Base-by-base conservation (phyloP, 2,113 vertebrate species). In the Semnornis frantzii region DNA sequence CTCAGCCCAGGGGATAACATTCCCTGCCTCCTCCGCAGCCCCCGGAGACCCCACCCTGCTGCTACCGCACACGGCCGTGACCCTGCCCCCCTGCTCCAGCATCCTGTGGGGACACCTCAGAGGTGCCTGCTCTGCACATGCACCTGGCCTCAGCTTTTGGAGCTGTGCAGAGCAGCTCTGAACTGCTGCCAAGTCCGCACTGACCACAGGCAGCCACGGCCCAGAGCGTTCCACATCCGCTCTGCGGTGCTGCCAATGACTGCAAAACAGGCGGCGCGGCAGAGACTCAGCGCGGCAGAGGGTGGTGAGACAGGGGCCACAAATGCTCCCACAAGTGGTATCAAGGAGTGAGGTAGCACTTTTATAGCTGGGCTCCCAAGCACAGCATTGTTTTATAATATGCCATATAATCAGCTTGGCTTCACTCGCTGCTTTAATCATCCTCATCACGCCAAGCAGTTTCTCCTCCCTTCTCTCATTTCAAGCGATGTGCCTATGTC, bases 381-480 rank as follows among this genome's bases (percentile, higher is more conserved):
- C 59, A 83, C 87, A 71, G 85, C 24, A 82, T 79, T 94, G 93
- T 86, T 95, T 92, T 84, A 87, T 82, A 93, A 94, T 70, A 64
- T 15, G 21, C 71, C 63, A 90, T 54, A 89, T 71, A 88, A 95
- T 89, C 86, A 82, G 72, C 77, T 85, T 89, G 92, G 85, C 73
- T 93, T 94, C 96, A 77, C 58, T 72, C 48, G 77, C 64, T 93
- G 95, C 93, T 93, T 15, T 0, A 92, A 91, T 94, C 86, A 88
- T 30, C 87, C 65, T 83, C 82, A 83, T 83, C 16, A 3, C 44
- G 73, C 76, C 79, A 34, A 89, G 57, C 42, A 71, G 25, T 81
- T 94, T 86, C 60, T 85, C 74, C 65, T 83, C 64, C 4, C 2
- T n/a, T 78, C 65, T 78, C 62, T 74, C 54, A 6, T 72, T 80